Conservation (phyloP, 2,113 vertebrate genomes). For the Myiopsitta monachus region DNA sequence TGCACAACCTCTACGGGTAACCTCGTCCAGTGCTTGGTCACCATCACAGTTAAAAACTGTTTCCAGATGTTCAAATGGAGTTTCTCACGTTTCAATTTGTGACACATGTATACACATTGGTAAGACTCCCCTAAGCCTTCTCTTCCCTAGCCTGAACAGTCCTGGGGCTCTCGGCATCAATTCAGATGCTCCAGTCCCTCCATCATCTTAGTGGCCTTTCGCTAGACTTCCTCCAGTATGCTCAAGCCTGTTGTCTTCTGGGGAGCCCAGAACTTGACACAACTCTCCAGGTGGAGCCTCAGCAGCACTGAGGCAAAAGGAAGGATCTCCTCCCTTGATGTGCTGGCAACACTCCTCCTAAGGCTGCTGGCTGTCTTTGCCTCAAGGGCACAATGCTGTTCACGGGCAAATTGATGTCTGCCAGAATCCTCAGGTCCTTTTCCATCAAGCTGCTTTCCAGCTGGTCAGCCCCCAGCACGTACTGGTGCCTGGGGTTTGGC, state of each 20-base stretch:
- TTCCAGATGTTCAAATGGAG: neutral
- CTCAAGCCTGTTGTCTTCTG: neutral
- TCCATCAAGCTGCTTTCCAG: neutral
- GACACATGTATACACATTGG: neutral
- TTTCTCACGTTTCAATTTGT: neutral
- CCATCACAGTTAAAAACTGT: neutral
- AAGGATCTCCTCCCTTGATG: neutral
- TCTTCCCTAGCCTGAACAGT: neutral
- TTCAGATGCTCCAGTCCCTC: neutral
- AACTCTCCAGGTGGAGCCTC: neutral
- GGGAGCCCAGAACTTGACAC: neutral
- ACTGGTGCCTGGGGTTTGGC: neutral
- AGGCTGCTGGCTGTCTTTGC: neutral
- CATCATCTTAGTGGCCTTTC: neutral
- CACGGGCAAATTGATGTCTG: neutral
- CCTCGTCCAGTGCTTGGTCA: neutral
- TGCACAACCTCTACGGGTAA: neutral
- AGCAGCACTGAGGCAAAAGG: neutral
- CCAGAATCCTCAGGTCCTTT: neutral
- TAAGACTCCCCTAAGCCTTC: neutral
- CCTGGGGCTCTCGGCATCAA: neutral
- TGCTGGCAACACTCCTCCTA: neutral
- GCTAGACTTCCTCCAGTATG: neutral
- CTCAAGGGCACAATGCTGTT: neutral
- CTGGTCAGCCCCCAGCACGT: neutral